Evolutionary conservation across 2,113 vertebrate species (phyloP), one percentile per base, ranked within the genome.

Genomic region (Orcinus orca): DNA sequence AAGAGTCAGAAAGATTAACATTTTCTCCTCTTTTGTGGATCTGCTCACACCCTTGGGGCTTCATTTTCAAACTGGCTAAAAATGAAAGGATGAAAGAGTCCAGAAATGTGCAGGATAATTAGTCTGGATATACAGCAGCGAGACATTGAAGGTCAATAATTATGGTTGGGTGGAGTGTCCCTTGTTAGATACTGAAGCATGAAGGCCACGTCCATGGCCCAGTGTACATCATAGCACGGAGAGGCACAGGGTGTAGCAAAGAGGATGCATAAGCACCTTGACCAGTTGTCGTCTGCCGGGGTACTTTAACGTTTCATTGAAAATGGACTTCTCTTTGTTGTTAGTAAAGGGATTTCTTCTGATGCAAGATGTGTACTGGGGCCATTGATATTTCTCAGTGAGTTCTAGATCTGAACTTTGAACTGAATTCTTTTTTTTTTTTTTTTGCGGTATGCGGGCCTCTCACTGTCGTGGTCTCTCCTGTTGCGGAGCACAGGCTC

Each of bases 51-150:
- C 92, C 96, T 85, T 2, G 41, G 84, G 97, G 88, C 44, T n/a
- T 98, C 93, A 88, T 98, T 98, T 98, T 98, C 94, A 96, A 97
- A 95, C 44, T 60, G 86, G 47, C 38, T 97, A 53, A 97, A 97
- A 97, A 95, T 70, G 82, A 95, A 98, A 71, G 91, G 95, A 96
- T 95, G 95, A 97, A 96, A 33, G 53, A 92, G 58, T 25, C 89
- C 74, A 44, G 62, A 81, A 90, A 26, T 1, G 3, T 50, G 86
- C 0, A 0, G 23, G 31, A 10, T 94, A 96, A 98, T 97, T 97
- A 98, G 95, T 76, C 84, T 74, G 55, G 33, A 0, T 63, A 10
- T 26, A 10, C 41, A 44, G 81, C 85, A 47, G 17, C 2, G 33
- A 96, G 96, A 79, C 82, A 89, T 11, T 47, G 53, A n/a, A 77